Conservation (phyloP, 2,888 invertebrate genomes). For the Catonia carolina region DNA sequence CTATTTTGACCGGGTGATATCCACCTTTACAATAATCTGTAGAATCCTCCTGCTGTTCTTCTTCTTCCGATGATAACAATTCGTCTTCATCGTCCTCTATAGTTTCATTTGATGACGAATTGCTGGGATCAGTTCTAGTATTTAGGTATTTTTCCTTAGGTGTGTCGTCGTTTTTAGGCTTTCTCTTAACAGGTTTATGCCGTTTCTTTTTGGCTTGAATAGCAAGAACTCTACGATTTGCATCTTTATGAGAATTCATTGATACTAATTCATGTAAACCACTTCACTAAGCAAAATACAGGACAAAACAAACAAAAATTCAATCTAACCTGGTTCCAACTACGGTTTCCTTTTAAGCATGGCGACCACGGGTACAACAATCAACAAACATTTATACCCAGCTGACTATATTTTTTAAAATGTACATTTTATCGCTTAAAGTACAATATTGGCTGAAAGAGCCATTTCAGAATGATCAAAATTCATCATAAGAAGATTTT, state of each 20-base stretch:
- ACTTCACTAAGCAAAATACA: too few relatives aligned
- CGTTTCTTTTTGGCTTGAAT: constrained; percentile 90
- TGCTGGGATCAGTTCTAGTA: constrained; percentile 31
- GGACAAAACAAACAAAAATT: too few relatives aligned
- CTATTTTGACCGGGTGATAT: constrained; percentile 98
- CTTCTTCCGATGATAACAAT: constrained; percentile 67
- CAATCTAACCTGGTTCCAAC: too few relatives aligned
- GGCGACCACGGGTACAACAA: too few relatives aligned
- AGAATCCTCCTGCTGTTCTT: constrained; percentile 97
- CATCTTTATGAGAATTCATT: constrained; percentile 54
- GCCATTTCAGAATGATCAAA: too few relatives aligned
- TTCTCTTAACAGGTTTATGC: constrained; percentile 80
- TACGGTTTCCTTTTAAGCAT: too few relatives aligned
- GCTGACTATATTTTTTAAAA: too few relatives aligned
- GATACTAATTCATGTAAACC: too few relatives aligned
- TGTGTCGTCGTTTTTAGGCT: constrained; percentile 40
- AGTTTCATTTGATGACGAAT: constrained; percentile 66
- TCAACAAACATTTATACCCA: too few relatives aligned
- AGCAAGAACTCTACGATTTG: constrained; percentile 84
- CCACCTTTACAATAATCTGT: constrained; percentile 96
- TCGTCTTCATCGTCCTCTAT: constrained; percentile 66
- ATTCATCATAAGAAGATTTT: too few relatives aligned
- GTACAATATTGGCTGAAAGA: too few relatives aligned
- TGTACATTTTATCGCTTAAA: too few relatives aligned
- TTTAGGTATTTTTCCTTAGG: constrained; percentile 31